phyloP scores from a whole-genome alignment of 2,113 vertebrate genomes.

The Pionites leucogaster region DNA sequence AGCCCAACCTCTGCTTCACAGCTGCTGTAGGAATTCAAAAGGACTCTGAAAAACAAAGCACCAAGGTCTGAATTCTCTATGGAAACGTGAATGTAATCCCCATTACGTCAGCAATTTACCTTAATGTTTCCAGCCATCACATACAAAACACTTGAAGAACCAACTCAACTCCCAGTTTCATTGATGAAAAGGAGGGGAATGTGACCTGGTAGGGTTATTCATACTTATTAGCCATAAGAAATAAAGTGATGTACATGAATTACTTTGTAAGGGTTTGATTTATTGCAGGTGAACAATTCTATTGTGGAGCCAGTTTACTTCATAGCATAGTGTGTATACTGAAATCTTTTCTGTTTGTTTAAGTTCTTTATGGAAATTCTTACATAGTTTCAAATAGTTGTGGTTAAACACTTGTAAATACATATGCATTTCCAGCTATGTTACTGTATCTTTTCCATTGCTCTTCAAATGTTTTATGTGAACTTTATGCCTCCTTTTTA shows the following conservation, averaged over 20 bases:
- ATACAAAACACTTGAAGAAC: not conserved
- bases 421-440: not conserved
- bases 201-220: not conserved
- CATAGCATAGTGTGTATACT: not conserved
- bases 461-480: not conserved
- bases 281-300: constrained; percentile 6
- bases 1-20: constrained; percentile 7
- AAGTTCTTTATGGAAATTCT: constrained; percentile 39
- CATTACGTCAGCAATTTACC: not conserved
- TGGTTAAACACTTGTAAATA: constrained; percentile 40
- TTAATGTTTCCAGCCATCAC: not conserved
- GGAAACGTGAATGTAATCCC: constrained; percentile 21
- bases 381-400: not conserved
- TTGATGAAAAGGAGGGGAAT: not conserved
- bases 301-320: not conserved
- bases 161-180: not conserved
- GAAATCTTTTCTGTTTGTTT: constrained; percentile 22
- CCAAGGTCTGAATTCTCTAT: not conserved
- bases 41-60: constrained; percentile 16
- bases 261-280: constrained; percentile 21
- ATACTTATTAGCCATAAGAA: not conserved
- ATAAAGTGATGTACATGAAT: not conserved
- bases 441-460: not conserved
- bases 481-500: not conserved
- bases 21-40: constrained; percentile 9